Conservation (phyloP, 2,113 vertebrate species). For the Sinocyclocheilus grahami region DNA sequence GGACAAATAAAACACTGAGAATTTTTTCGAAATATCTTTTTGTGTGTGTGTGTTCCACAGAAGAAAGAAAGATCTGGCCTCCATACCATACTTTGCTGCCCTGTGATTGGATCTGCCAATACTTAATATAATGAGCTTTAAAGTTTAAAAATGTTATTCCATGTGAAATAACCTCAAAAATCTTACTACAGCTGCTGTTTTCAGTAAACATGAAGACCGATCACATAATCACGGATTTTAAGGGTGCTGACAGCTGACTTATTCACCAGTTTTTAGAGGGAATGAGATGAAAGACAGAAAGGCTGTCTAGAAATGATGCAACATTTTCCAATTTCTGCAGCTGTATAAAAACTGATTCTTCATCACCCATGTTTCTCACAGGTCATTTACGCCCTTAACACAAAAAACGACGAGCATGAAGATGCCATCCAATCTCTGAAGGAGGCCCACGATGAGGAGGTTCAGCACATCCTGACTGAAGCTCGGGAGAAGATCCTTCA, state of each 20-base stretch:
- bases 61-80: not conserved
- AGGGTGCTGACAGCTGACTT: not conserved
- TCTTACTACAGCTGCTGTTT: not conserved
- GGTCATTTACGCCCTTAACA: slow-evolving; percentile 98
- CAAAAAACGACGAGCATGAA: slow-evolving; percentile 97
- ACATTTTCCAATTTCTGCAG: not conserved
- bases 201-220: not conserved
- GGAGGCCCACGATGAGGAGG: slow-evolving; percentile 94
- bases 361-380: slow-evolving; percentile 59
- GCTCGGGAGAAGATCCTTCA: slow-evolving; percentile 94
- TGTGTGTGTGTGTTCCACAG: not conserved
- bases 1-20: not conserved
- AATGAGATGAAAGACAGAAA: not conserved
- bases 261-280: not conserved
- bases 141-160: not conserved
- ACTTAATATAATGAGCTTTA: not conserved
- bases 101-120: not conserved
- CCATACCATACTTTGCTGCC: not conserved
- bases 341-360: not conserved
- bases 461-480: slow-evolving; percentile 94
- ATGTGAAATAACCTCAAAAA: not conserved
- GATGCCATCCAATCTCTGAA: slow-evolving; percentile 91
- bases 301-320: not conserved
- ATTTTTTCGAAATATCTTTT: not conserved
- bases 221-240: not conserved